phyloP scores from a whole-genome alignment of 2,797 vertebrate genomes.

The Carduelis carduelis region DNA sequence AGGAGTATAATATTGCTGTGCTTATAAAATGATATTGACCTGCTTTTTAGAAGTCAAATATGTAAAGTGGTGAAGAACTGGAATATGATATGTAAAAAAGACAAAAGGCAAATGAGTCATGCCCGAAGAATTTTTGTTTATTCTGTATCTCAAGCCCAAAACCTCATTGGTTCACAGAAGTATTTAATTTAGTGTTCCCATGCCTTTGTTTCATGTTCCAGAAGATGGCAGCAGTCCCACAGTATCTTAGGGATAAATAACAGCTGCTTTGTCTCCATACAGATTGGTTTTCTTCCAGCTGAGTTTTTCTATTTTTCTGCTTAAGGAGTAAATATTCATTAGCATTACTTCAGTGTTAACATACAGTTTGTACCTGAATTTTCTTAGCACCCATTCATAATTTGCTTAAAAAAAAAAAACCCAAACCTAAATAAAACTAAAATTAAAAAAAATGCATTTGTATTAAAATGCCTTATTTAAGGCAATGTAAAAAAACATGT shows the following conservation, averaged over 20 bases:
- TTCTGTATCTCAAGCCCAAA: background rate
- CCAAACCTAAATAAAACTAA: background rate
- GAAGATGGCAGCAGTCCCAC: slow-evolving; percentile 67
- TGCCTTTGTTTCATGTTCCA: background rate
- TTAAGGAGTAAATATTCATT: background rate
- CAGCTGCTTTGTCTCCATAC: background rate
- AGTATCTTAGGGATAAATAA: background rate
- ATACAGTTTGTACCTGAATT: background rate
- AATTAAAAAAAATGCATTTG: background rate
- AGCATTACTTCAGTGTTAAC: background rate
- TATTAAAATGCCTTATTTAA: background rate
- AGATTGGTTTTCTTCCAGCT: background rate
- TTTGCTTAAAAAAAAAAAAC: background rate
- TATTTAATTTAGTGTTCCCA: accelerated
- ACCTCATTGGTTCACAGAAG: accelerated
- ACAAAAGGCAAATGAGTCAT: background rate
- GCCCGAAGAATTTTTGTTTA: background rate
- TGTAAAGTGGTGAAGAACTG: background rate
- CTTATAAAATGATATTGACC: background rate
- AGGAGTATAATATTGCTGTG: background rate
- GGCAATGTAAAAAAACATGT: background rate
- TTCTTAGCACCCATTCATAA: background rate
- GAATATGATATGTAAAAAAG: background rate
- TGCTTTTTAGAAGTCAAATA: background rate
- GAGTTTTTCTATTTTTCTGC: background rate